These are phyloP conservation scores for Triplophysa yarkandensis DNA, from an alignment of 2,797 vertebrate genomes.

Conservation along the genomic window DNA sequence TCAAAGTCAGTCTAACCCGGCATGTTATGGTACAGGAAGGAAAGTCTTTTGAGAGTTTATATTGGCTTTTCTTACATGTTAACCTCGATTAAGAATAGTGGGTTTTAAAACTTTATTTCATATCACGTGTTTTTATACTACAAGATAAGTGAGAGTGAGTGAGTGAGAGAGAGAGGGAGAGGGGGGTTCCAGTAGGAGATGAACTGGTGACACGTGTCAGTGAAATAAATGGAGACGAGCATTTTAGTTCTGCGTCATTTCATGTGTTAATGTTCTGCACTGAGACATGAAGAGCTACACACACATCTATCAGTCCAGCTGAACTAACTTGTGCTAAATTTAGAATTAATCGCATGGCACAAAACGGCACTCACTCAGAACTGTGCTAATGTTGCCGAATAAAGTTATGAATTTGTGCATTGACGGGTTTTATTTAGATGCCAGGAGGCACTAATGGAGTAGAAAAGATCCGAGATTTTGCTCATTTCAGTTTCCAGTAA, in stretches of 20 bases:
- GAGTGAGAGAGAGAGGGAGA: conserved; percentile 61
- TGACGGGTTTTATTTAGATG: conserved; percentile 36
- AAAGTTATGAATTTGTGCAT: conserved; percentile 23
- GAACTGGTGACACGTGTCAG: conserved; percentile 60
- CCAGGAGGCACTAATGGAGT: conserved; percentile 30
- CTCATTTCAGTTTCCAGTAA: conserved; percentile 31
- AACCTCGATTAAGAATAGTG: conserved; percentile 8
- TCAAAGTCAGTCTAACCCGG: conserved; percentile 46
- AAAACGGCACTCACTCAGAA: conserved; percentile 37
- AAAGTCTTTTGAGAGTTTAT: conserved; percentile 27
- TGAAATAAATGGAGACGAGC: conserved; percentile 66
- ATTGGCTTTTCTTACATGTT: conserved; percentile 31
- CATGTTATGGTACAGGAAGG: conserved; percentile 39
- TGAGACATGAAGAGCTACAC: conserved; percentile 66
- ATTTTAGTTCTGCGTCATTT: conserved; percentile 77
- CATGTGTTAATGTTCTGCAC: conserved; percentile 71
- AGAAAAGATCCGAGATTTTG: conserved; percentile 22
- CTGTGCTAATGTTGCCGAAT: conserved; percentile 33
- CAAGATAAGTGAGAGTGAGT: conserved; percentile 48
- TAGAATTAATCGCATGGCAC: conserved; percentile 52
- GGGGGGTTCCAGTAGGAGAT: conserved; percentile 58
- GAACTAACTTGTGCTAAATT: conserved; percentile 52
- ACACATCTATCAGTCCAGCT: conserved; percentile 60
- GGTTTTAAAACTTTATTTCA: conserved; percentile 12
- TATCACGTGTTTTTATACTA: conserved; percentile 1